A percentile compares a stretch with the other conserved stretches of the same genome.
phyloP scores from a whole-genome alignment of 2,113 vertebrate species.

The Tragelaphus scriptus region DNA sequence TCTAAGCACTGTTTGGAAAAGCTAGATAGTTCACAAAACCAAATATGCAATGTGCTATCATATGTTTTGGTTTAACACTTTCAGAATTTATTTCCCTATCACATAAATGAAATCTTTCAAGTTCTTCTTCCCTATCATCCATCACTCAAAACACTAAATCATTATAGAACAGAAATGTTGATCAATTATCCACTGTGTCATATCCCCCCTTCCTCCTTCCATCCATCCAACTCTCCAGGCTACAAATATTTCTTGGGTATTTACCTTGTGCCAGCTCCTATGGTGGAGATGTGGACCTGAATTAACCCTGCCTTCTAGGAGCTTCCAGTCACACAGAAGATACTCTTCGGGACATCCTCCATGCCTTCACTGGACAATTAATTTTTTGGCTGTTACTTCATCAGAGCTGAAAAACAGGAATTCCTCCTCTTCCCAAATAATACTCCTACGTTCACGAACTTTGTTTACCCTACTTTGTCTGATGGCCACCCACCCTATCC shows the following conservation, averaged over 20 bases:
- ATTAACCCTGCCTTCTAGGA: background rate
- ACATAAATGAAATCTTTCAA: background rate
- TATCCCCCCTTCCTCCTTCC: background rate
- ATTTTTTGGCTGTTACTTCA: background rate
- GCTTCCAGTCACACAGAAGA: background rate
- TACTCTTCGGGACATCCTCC: background rate
- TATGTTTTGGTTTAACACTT: background rate
- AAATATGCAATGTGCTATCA: background rate
- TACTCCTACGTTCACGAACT: background rate
- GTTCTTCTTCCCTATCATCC: background rate
- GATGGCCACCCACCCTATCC: background rate
- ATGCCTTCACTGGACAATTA: background rate
- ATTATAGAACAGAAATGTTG: background rate
- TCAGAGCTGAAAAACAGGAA: background rate
- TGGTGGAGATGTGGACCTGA: background rate
- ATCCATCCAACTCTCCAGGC: background rate
- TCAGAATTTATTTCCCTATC: slow-evolving; percentile 14
- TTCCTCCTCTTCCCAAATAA: background rate
- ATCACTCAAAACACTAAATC: background rate
- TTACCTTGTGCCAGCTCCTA: background rate
- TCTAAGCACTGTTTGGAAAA: slow-evolving; percentile 2
- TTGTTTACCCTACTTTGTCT: background rate
- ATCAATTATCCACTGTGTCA: background rate
- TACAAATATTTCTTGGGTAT: background rate
- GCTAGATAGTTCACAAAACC: background rate